A percentile compares a stretch with the other conserved stretches of the same genome.
These are phyloP conservation scores for Oncorhynchus mykiss DNA, from an alignment of 2,113 vertebrate genomes.

Conservation along the genomic window DNA sequence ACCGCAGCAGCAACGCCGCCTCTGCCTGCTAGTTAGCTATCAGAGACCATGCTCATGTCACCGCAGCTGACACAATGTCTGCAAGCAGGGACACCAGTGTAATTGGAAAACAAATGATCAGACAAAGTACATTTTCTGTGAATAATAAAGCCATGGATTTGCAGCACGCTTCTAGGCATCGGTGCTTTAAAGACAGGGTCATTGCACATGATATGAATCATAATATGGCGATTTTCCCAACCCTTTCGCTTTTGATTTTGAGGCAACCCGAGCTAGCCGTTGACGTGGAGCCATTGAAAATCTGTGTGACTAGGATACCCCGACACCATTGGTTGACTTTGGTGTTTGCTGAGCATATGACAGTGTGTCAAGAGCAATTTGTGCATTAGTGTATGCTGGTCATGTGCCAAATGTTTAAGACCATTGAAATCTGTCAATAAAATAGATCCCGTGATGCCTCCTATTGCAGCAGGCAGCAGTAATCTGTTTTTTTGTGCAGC, in stretches of 20 bases:
- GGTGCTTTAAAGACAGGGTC: slow-evolving; percentile 33
- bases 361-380: background rate
- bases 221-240: slow-evolving; percentile 20
- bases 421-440: slow-evolving; percentile 29
- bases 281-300: slow-evolving; percentile 12
- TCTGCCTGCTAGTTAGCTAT: slow-evolving; percentile 46
- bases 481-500: slow-evolving; percentile 3
- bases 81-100: slow-evolving; percentile 54
- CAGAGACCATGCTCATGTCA: slow-evolving; percentile 52
- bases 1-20: slow-evolving; percentile 47
- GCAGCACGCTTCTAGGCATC: background rate
- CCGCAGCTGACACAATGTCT: slow-evolving; percentile 65
- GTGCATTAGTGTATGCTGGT: background rate
- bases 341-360: background rate
- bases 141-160: slow-evolving; percentile 46
- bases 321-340: background rate
- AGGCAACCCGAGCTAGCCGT: slow-evolving; percentile 5
- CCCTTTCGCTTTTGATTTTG: slow-evolving; percentile 31
- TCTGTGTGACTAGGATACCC: background rate
- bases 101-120: slow-evolving; percentile 74
- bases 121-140: slow-evolving; percentile 62
- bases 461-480: background rate
- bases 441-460: slow-evolving; percentile 30
- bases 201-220: slow-evolving; percentile 45
- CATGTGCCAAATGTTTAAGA: slow-evolving; percentile 20